Evolutionary conservation across 2,888 invertebrate genomes (phyloP).

Genomic region (Caenorhabditis zanzibari): DNA sequence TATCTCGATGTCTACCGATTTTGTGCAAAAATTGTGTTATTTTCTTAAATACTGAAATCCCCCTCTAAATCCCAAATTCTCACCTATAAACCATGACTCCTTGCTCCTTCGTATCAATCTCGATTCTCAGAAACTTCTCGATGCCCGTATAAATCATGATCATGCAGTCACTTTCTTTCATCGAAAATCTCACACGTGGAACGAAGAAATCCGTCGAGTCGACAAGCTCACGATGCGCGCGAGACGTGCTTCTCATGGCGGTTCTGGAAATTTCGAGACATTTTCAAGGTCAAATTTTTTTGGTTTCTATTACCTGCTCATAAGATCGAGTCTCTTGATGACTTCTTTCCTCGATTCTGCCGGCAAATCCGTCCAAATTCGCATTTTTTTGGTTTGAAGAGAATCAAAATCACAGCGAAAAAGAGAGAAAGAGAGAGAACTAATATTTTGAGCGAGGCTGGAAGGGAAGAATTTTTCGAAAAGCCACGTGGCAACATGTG

Average conservation of each 20-base stretch:
- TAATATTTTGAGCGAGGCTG: no score
- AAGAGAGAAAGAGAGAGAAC: no score
- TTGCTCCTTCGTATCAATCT: neutral
- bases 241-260: slow-evolving; percentile 6
- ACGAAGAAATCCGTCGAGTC: neutral
- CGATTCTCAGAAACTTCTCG: slow-evolving; percentile 13
- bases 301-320: neutral
- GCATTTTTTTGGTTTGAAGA: neutral
- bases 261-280: neutral
- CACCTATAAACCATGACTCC: neutral
- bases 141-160: slow-evolving; percentile 9
- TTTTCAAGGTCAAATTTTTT: neutral
- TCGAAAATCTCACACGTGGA: slow-evolving; percentile 12
- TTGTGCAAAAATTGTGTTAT: neutral
- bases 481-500: neutral
- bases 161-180: neutral
- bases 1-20: neutral
- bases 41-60: no score
- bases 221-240: neutral
- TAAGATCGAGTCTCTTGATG: neutral
- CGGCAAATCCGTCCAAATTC: neutral
- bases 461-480: neutral
- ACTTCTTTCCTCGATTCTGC: neutral
- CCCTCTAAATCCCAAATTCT: no score
- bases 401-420: neutral